phyloP scores from a whole-genome alignment of 2,113 vertebrate species.

The Ranitomeya imitator region DNA sequence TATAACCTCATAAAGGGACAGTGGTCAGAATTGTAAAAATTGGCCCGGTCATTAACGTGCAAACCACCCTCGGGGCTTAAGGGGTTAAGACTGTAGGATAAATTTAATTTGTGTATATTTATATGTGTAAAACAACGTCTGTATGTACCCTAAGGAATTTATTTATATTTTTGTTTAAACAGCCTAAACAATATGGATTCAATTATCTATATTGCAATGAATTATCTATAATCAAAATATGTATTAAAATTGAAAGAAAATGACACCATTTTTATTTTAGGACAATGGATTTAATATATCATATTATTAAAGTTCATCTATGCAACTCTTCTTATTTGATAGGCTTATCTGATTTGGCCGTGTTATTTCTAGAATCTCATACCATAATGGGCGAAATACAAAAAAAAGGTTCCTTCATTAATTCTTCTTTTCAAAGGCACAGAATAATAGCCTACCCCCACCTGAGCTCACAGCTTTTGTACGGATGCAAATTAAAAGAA shows the following conservation, averaged over 20 bases:
- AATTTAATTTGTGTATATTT: too few relatives aligned
- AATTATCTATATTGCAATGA: background rate
- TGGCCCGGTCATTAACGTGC: too few relatives aligned
- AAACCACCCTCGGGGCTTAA: too few relatives aligned
- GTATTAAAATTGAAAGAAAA: slow-evolving; percentile 25
- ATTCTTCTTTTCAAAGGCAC: slow-evolving; percentile 64
- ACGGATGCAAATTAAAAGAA: slow-evolving; percentile 75
- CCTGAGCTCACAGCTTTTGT: slow-evolving; percentile 75
- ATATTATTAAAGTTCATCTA: slow-evolving; percentile 61
- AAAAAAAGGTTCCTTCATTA: slow-evolving; percentile 62
- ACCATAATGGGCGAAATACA: slow-evolving; percentile 55
- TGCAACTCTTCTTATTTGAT: slow-evolving; percentile 62
- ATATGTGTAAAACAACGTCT: background rate
- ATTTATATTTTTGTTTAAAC: background rate
- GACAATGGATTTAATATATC: slow-evolving; percentile 59
- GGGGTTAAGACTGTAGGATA: too few relatives aligned
- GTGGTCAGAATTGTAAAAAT: too few relatives aligned
- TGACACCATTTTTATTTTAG: slow-evolving; percentile 26
- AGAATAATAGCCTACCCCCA: slow-evolving; percentile 61
- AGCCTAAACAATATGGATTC: background rate
- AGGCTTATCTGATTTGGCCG: slow-evolving; percentile 62
- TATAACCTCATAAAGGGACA: too few relatives aligned
- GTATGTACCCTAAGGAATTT: background rate
- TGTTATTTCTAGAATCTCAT: slow-evolving; percentile 59
- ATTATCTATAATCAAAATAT: background rate